Evolutionary conservation across 2,113 vertebrate species (phyloP).

Genomic region (Ciconia boyciana): DNA sequence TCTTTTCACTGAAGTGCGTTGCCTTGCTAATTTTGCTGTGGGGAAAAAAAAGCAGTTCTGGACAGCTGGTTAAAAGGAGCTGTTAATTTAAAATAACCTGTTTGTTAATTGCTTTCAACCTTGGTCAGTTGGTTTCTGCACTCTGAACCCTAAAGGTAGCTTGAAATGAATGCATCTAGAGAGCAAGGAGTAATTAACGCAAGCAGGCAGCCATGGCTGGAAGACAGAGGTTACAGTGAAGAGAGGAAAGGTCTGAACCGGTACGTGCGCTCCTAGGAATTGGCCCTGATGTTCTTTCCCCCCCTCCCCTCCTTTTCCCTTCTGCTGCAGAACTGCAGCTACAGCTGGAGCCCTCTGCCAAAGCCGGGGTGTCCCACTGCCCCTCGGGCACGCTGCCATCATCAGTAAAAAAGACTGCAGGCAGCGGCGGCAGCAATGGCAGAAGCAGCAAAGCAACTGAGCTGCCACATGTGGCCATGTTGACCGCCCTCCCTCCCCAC

Average conservation of each 20-base stretch:
- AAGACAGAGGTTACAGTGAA: constrained; percentile 73
- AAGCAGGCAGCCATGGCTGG: constrained; percentile 72
- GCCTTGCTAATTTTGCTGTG: background rate
- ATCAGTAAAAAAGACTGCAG: constrained; percentile 66
- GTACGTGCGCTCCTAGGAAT: constrained; percentile 50
- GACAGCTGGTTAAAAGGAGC: constrained; percentile 60
- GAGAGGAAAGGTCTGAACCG: constrained; percentile 28
- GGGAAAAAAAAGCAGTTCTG: background rate
- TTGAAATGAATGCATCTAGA: constrained; percentile 65
- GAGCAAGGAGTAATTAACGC: constrained; percentile 78
- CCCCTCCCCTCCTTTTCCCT: constrained; percentile 37
- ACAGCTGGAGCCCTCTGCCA: constrained; percentile 72
- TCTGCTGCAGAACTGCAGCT: constrained; percentile 52
- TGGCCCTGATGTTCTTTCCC: background rate
- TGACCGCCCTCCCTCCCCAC: constrained; percentile 15
- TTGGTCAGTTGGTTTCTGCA: constrained; percentile 70
- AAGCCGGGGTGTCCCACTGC: constrained; percentile 72
- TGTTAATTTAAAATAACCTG: constrained; percentile 77
- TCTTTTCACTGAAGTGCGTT: background rate
- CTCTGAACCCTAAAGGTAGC: constrained; percentile 74
- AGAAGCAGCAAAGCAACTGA: background rate
- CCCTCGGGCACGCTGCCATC: constrained; percentile 70
- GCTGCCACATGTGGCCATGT: background rate
- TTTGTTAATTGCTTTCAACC: constrained; percentile 81
- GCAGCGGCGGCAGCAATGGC: background rate